Percentiles rank a stretch among this genome's conserved stretches.
These are phyloP conservation scores for Smittia aterrima DNA, from an alignment of 2,888 invertebrate species.

Conservation along the genomic window DNA sequence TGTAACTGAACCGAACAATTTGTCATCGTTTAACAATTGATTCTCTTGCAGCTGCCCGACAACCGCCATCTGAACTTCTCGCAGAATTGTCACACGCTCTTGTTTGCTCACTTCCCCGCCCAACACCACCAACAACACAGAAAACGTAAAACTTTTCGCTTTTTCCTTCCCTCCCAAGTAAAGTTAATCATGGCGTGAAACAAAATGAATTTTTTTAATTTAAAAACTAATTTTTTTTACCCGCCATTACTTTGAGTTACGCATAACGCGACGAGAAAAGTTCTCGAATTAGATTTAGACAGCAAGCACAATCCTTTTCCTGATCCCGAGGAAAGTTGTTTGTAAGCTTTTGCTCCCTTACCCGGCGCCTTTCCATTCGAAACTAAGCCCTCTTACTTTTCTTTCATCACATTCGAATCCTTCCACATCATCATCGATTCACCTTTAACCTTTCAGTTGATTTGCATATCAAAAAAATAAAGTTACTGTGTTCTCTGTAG, in stretches of 20 bases:
- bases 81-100: constrained; percentile 20
- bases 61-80: constrained; percentile 2
- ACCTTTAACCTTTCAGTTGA: not conserved
- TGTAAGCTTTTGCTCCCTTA: not conserved
- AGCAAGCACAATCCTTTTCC: not conserved
- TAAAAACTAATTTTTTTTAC: not conserved
- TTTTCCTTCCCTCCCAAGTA: not conserved
- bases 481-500: not conserved
- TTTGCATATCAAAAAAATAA: not conserved
- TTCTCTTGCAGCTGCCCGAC: constrained; percentile 1
- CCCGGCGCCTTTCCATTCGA: not conserved
- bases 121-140: not conserved
- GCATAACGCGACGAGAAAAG: constrained; percentile 22
- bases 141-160: not conserved
- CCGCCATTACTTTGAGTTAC: constrained; percentile 20
- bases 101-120: not conserved
- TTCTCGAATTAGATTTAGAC: constrained; percentile 15
- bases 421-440: constrained; percentile 19
- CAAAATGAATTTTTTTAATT: constrained; percentile 3
- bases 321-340: not conserved
- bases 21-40: not conserved
- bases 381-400: not conserved
- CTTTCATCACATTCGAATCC: not conserved
- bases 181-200: not conserved
- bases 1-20: not conserved